Conservation (phyloP, 2,888 invertebrate genomes). For the Amiota communis region DNA sequence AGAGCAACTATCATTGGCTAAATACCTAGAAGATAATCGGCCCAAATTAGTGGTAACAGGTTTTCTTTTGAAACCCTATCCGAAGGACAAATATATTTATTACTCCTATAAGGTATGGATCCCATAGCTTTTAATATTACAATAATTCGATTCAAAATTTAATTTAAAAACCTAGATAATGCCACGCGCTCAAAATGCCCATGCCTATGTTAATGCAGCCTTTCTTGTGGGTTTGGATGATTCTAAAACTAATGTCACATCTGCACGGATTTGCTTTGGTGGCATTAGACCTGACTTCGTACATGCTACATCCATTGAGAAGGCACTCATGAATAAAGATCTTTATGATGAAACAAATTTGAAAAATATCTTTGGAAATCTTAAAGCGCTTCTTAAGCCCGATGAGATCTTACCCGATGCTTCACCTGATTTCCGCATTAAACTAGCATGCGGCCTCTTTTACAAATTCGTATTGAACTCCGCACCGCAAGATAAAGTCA, state of each 20-base stretch:
- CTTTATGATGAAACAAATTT: slow-evolving; percentile 57
- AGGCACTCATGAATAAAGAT: not conserved
- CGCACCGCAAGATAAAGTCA: slow-evolving; percentile 75
- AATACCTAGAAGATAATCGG: slow-evolving; percentile 78
- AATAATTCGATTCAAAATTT: not conserved
- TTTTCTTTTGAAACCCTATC: slow-evolving; percentile 76
- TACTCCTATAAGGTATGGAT: slow-evolving; percentile 78
- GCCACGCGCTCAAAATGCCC: slow-evolving; percentile 83
- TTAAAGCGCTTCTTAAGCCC: slow-evolving; percentile 78
- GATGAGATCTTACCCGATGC: slow-evolving; percentile 79
- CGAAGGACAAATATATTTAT: slow-evolving; percentile 73
- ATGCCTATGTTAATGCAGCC: slow-evolving; percentile 83
- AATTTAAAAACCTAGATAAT: slow-evolving; percentile 76
- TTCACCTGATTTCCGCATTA: slow-evolving; percentile 79
- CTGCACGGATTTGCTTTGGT: slow-evolving; percentile 78
- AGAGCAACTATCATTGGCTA: slow-evolving; percentile 66
- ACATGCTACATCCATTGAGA: slow-evolving; percentile 77
- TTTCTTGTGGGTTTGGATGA: slow-evolving; percentile 78
- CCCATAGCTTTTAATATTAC: not conserved
- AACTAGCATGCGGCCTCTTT: slow-evolving; percentile 82
- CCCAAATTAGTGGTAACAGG: slow-evolving; percentile 78
- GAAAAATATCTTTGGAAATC: slow-evolving; percentile 74
- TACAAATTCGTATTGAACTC: slow-evolving; percentile 80
- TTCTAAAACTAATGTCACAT: slow-evolving; percentile 62
- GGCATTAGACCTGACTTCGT: slow-evolving; percentile 76